Evolutionary conservation across 2,797 vertebrate species (phyloP), one percentile per base, ranked within the genome.

Genomic region (Synanceia verrucosa): DNA sequence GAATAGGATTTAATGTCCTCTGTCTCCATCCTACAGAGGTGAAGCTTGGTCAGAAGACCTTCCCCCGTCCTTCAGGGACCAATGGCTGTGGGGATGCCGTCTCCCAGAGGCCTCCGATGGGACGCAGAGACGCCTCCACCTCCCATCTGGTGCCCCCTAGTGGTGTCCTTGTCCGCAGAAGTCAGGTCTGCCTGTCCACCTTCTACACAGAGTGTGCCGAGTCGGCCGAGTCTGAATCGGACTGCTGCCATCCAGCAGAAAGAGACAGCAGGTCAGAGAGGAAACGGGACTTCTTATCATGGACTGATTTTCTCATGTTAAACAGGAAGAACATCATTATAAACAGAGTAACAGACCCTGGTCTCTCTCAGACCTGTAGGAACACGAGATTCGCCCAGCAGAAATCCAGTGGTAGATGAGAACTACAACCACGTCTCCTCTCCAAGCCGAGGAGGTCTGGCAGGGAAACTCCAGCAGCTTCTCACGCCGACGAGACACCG

Each of bases 401-500:
- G 82, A 8, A 87, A 10, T 46, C 87, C 93, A 88, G 83, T 3
- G 0, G 90, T 95, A 0, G 94, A 95, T 6, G 94, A 95, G 84
- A 95, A 95, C 86, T 92, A 77, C 87, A 95, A 95, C 87, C 88
- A 91, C 24, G 92, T 94, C 1, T 53, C 89, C 0, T 91, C 92
- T 0, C 94, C 95, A 0, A 88, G 90, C 28, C 88, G 95, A 2
- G 94, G 94, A 2, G 94, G 95, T 1, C 88, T 97, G 81, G 95
- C 96, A 0, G 95, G 94, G 36, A 96, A 96, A 46, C 93, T 97
- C 2, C 97, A 97, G 84, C 96, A 96, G 89, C 93, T 98, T n/a
- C 94, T 97, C 36, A 96, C 96, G 0, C 96, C 97, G 0, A 93
- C 94, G 1, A 86, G 91, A 9, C 87, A 92, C 82, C 29, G 94